Conservation (phyloP, 1,140 invertebrate genomes). For the Drosophila setifemur region DNA sequence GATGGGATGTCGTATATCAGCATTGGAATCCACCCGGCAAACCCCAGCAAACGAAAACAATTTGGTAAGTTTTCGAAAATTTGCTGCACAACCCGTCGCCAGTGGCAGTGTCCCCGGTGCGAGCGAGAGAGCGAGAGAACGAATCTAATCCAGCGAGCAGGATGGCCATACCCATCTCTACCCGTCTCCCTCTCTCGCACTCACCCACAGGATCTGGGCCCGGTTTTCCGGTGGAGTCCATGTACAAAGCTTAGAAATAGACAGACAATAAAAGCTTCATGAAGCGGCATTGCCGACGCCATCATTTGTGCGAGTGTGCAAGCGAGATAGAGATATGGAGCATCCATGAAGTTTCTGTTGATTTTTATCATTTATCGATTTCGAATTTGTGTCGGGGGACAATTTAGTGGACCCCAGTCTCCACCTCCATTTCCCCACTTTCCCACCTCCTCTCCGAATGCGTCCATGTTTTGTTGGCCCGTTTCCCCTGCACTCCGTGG, state of each 20-base stretch:
- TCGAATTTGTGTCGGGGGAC: slow-evolving; percentile 81
- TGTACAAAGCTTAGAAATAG: slow-evolving; percentile 81
- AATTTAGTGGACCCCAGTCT: slow-evolving; percentile 65
- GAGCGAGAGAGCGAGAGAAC: slow-evolving; percentile 8
- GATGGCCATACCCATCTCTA: slow-evolving; percentile 41
- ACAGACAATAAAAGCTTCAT: slow-evolving; percentile 81
- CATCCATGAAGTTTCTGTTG: slow-evolving; percentile 80
- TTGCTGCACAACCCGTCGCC: slow-evolving; percentile 52
- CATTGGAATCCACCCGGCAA: slow-evolving; percentile 79
- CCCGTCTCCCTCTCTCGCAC: background rate
- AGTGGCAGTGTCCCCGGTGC: slow-evolving; percentile 2
- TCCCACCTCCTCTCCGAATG: background rate
- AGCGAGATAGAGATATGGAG: slow-evolving; percentile 22
- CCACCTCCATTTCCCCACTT: background rate
- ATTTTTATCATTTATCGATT: slow-evolving; percentile 82
- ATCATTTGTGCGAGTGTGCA: slow-evolving; percentile 47
- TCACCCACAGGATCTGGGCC: too few relatives aligned
- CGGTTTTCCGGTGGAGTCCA: slow-evolving; percentile 36
- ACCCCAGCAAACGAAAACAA: slow-evolving; percentile 77
- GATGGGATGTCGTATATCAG: slow-evolving; percentile 62
- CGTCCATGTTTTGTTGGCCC: slow-evolving; percentile 30
- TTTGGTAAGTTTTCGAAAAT: slow-evolving; percentile 81
- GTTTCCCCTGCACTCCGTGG: slow-evolving; percentile 9
- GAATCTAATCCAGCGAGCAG: slow-evolving; percentile 43
- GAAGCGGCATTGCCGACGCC: slow-evolving; percentile 68